Percentiles rank a stretch among this genome's conserved stretches.
phyloP scores from a whole-genome alignment of 2,888 invertebrate species.

The Drosophila colorata region DNA sequence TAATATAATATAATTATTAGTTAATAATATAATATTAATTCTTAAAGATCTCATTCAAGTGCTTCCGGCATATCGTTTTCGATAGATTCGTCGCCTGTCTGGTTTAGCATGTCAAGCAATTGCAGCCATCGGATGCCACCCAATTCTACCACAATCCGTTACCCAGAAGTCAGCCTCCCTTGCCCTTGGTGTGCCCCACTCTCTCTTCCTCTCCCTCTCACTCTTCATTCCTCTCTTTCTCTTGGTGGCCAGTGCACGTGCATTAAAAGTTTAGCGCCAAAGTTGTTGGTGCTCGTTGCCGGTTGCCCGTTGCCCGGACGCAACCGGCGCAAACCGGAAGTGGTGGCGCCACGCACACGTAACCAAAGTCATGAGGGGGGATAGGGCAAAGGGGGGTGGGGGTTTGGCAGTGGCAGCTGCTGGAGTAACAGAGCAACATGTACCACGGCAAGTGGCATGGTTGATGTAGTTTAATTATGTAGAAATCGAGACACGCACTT shows the following conservation, averaged over 20 bases:
- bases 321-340: conserved; percentile 70
- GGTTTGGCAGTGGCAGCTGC: conserved; percentile 7
- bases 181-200: background rate
- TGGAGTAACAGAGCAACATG: conserved; percentile 22
- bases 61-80: background rate
- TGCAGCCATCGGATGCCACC: conserved; percentile 37
- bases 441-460: conserved; percentile 35
- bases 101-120: conserved; percentile 28
- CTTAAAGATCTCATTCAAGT: too few species aligned
- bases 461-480: conserved; percentile 76
- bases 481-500: conserved; percentile 81
- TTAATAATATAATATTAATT: too few species aligned
- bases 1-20: too few species aligned
- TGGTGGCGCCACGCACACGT: conserved; percentile 58
- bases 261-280: conserved; percentile 77
- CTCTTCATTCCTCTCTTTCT: conserved; percentile 16
- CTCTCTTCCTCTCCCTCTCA: background rate
- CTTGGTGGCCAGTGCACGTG: conserved; percentile 57
- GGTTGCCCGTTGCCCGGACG: conserved; percentile 39
- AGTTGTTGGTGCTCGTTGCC: conserved; percentile 55
- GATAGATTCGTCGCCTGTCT: conserved; percentile 51
- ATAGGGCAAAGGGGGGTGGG: too few species aligned
- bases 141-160: conserved; percentile 53
- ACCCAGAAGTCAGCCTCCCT: conserved; percentile 35
- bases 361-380: conserved; percentile 18